phyloP scores from a whole-genome alignment of 1,140 invertebrate genomes.

The Asobara japonica region DNA sequence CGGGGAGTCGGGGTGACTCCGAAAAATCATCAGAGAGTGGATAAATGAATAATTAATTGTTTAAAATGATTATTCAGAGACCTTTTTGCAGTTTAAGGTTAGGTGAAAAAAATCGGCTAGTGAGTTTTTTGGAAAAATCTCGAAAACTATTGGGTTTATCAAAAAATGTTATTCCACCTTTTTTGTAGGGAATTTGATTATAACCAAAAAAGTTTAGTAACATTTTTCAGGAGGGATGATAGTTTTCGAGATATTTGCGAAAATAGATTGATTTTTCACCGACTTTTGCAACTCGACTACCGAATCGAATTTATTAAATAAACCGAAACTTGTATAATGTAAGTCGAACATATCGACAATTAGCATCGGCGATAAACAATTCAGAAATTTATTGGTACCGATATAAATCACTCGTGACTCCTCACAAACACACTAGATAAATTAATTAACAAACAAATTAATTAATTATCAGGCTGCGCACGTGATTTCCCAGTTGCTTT shows the following conservation, averaged over 20 bases:
- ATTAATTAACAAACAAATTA: background rate
- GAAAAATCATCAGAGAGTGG: background rate
- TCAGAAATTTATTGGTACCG: background rate
- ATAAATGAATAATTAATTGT: no score
- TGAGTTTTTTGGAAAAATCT: background rate
- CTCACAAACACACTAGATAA: background rate
- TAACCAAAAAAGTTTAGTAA: background rate
- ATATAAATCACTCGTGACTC: background rate
- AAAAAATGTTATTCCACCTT: background rate
- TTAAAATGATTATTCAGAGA: background rate
- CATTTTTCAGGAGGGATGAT: background rate
- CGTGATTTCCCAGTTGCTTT: background rate
- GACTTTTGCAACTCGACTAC: background rate
- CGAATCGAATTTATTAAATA: background rate
- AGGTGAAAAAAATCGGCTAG: background rate
- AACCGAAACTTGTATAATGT: background rate
- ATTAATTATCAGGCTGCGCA: background rate
- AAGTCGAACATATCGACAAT: slow-evolving; percentile 15
- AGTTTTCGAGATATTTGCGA: background rate
- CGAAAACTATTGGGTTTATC: background rate
- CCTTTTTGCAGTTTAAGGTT: background rate
- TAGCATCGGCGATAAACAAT: background rate
- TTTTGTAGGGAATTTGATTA: no score
- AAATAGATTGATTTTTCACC: background rate
- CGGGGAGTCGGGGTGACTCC: slow-evolving; percentile 45